These are phyloP conservation scores for Caenorhabditis wallacei DNA, from an alignment of 2,888 invertebrate species.

Conservation along the genomic window DNA sequence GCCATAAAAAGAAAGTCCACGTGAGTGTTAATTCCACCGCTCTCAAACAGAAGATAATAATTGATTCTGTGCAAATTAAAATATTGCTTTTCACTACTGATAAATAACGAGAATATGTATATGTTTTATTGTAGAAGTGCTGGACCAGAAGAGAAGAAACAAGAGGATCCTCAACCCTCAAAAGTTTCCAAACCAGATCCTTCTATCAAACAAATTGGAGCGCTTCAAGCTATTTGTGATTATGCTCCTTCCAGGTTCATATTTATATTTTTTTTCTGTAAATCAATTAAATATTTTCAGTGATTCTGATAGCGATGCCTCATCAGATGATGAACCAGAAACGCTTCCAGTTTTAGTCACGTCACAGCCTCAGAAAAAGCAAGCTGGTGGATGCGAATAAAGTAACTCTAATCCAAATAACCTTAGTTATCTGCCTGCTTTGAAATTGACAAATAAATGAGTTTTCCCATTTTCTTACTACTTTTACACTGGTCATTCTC, in stretches of 20 bases:
- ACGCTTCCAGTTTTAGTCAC: constrained; percentile 46
- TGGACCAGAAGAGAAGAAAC: constrained; percentile 43
- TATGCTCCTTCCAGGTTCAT: constrained; percentile 87
- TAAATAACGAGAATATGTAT: too few species aligned
- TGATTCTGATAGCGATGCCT: constrained; percentile 46
- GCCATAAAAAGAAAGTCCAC: constrained; percentile 63
- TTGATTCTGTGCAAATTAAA: too few species aligned
- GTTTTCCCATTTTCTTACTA: not conserved
- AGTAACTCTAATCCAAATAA: not conserved
- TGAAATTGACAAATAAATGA: constrained; percentile 9
- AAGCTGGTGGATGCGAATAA: constrained; percentile 9
- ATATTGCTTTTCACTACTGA: not conserved
- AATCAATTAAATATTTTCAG: constrained; percentile 3
- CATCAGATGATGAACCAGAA: constrained; percentile 31
- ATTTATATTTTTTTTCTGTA: not conserved
- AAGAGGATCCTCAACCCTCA: constrained; percentile 29
- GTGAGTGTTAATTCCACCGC: constrained; percentile 5
- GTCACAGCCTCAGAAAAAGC: constrained; percentile 9
- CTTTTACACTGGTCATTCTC: not conserved
- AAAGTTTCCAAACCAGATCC: constrained; percentile 54
- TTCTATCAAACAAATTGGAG: constrained; percentile 86
- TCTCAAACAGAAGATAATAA: too few species aligned
- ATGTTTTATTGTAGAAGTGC: constrained; percentile 29
- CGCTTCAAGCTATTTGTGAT: constrained; percentile 91
- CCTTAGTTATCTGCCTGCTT: not conserved